Percentiles rank a stretch among this genome's conserved stretches.
Conservation (phyloP, 2,888 invertebrate species). For the Steinernema scapterisci region DNA sequence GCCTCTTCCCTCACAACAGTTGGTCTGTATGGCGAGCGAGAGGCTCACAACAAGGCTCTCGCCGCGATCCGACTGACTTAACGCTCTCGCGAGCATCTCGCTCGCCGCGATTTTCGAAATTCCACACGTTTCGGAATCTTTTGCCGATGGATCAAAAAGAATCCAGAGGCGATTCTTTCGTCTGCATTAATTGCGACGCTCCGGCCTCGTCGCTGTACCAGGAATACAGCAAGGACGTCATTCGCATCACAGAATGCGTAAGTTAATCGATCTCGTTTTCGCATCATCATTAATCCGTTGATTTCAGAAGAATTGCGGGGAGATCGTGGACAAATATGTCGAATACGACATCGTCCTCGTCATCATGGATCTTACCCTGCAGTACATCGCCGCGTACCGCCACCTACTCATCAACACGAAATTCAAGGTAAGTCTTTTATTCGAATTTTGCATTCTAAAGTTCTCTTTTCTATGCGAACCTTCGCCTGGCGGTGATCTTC, state of each 20-base stretch:
- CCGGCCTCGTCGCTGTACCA: slow-evolving; percentile 48
- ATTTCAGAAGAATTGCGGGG: slow-evolving; percentile 77
- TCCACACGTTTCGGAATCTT: no score
- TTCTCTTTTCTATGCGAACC: slow-evolving; percentile 41
- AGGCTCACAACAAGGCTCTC: no score
- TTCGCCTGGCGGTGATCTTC: slow-evolving; percentile 76
- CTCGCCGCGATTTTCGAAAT: no score
- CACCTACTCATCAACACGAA: slow-evolving; percentile 83
- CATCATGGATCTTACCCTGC: slow-evolving; percentile 81
- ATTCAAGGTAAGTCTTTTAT: slow-evolving; percentile 74
- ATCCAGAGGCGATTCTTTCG: background rate
- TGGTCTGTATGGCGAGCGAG: no score
- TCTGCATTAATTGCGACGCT: slow-evolving; percentile 59
- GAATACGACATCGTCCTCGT: slow-evolving; percentile 88
- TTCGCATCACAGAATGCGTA: slow-evolving; percentile 63
- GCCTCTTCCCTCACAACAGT: no score
- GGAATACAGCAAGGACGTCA: slow-evolving; percentile 58
- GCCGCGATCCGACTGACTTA: no score
- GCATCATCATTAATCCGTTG: slow-evolving; percentile 45
- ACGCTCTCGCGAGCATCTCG: no score
- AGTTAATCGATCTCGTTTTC: slow-evolving; percentile 37
- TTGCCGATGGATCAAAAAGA: no score
- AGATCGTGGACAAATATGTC: slow-evolving; percentile 84
- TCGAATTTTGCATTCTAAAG: background rate
- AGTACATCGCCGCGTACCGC: slow-evolving; percentile 81